These are phyloP conservation scores for Knipowitschia caucasica DNA, from an alignment of 2,797 vertebrate species.

Conservation along the genomic window DNA sequence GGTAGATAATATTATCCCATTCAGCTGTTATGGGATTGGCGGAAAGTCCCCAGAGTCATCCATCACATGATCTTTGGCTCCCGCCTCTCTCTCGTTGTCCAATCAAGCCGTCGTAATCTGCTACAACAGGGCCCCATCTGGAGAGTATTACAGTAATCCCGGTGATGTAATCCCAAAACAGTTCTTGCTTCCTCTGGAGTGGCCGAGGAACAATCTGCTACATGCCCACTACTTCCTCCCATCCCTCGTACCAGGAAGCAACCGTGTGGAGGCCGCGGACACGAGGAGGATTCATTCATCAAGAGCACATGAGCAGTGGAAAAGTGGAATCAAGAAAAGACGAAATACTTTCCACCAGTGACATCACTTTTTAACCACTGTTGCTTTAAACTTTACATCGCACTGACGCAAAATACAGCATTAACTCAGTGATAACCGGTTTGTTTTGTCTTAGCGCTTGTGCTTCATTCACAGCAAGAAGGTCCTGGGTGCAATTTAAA, in stretches of 20 bases:
- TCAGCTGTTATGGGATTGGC: slow-evolving; percentile 18
- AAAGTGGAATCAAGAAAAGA: too few species aligned
- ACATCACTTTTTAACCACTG: too few species aligned
- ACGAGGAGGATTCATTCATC: too few species aligned
- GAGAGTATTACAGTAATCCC: slow-evolving; percentile 72
- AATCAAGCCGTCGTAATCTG: slow-evolving; percentile 66
- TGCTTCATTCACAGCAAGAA: too few species aligned
- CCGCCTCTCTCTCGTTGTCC: slow-evolving; percentile 46
- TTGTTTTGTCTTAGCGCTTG: too few species aligned
- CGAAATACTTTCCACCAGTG: too few species aligned
- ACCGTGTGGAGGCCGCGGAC: too few species aligned
- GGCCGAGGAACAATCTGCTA: slow-evolving; percentile 28
- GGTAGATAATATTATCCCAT: slow-evolving; percentile 2
- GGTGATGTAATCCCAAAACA: slow-evolving; percentile 72
- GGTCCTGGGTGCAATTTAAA: too few species aligned
- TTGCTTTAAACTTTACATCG: too few species aligned
- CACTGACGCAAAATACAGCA: too few species aligned
- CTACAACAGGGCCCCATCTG: slow-evolving; percentile 68
- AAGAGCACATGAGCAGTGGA: too few species aligned
- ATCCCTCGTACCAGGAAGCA: slow-evolving; percentile 2
- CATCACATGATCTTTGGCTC: slow-evolving; percentile 50
- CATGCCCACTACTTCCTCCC: slow-evolving; percentile 24
- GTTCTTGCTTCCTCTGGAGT: slow-evolving; percentile 39
- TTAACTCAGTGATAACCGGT: too few species aligned
- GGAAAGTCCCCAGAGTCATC: slow-evolving; percentile 23